These are phyloP conservation scores for Nyctibius bracteatus DNA, from an alignment of 2,113 vertebrate genomes.

Conservation along the genomic window DNA sequence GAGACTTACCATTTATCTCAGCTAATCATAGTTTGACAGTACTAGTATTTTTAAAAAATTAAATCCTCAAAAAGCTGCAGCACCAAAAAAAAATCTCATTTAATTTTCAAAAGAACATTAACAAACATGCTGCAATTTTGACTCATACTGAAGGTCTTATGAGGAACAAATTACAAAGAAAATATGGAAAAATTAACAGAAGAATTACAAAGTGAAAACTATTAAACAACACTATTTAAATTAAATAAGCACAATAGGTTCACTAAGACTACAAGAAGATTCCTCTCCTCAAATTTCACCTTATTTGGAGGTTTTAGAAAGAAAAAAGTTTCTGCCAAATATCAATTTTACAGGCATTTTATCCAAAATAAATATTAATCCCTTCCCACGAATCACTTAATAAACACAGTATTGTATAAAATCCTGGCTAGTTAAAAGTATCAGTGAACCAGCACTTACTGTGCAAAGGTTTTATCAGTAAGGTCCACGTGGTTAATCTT, in stretches of 20 bases:
- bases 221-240: neutral
- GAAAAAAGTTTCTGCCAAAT: neutral
- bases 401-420: neutral
- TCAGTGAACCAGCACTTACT: conserved; percentile 78
- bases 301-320: neutral
- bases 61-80: neutral
- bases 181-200: neutral
- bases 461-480: conserved; percentile 90
- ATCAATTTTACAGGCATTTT: neutral
- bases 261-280: neutral
- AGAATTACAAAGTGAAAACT: neutral
- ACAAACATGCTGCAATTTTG: neutral
- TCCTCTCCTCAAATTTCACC: neutral
- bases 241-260: neutral
- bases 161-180: neutral
- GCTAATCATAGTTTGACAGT: neutral
- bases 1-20: neutral
- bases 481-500: conserved; percentile 90
- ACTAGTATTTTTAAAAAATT: neutral
- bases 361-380: neutral
- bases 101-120: neutral
- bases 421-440: neutral
- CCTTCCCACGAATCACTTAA: neutral
- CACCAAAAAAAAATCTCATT: neutral
- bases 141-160: neutral